phyloP scores from a whole-genome alignment of 2,113 vertebrate species.

The Syrmaticus mikado region DNA sequence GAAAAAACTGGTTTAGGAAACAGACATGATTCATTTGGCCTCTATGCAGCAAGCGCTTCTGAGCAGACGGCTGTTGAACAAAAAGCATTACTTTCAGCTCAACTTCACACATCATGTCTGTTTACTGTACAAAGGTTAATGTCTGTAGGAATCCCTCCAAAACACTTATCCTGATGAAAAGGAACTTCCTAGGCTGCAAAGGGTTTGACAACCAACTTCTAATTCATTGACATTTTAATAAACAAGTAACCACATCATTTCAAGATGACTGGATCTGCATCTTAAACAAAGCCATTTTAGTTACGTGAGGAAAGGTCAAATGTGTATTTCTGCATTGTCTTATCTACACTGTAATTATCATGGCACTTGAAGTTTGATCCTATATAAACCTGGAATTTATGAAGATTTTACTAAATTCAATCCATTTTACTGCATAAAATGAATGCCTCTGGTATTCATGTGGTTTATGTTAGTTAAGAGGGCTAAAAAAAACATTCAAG shows the following conservation, averaged over 20 bases:
- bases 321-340: neutral
- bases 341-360: neutral
- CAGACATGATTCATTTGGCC: neutral
- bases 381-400: neutral
- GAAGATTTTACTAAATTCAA: neutral
- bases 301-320: neutral
- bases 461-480: slow-evolving; percentile 19
- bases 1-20: neutral
- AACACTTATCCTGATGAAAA: neutral
- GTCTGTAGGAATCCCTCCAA: neutral
- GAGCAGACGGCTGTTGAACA: neutral
- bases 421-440: neutral
- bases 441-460: neutral
- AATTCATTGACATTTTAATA: neutral
- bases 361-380: neutral
- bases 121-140: neutral
- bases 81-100: neutral
- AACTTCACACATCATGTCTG: neutral
- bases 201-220: neutral
- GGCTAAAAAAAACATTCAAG: neutral
- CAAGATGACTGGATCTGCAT: neutral
- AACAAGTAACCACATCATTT: neutral
- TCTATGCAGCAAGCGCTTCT: neutral
- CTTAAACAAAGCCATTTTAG: neutral
- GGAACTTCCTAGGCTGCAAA: neutral